phyloP scores from a whole-genome alignment of 2,113 vertebrate species.

The Chaetodon trifascialis region DNA sequence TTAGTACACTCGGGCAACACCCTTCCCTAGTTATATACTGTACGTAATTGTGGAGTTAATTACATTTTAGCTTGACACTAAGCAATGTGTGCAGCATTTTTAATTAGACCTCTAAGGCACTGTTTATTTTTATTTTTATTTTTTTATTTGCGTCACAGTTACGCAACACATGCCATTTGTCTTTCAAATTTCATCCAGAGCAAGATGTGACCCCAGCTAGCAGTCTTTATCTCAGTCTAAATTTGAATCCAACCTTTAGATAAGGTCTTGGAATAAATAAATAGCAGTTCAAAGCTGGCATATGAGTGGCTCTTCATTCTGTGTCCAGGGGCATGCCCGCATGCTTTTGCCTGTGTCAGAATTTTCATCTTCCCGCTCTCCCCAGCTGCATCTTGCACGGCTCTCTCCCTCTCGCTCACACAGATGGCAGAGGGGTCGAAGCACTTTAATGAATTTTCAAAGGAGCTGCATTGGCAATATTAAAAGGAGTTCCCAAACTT shows the following conservation, averaged over 20 bases:
- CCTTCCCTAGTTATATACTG: conserved; percentile 40
- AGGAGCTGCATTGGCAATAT: conserved; percentile 78
- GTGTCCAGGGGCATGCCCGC: conserved; percentile 53
- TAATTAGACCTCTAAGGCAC: conserved; percentile 67
- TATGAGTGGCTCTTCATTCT: conserved; percentile 60
- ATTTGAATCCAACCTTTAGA: conserved; percentile 60
- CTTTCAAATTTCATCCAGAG: conserved; percentile 39
- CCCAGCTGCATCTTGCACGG: conserved; percentile 62
- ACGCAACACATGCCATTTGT: conserved; percentile 51
- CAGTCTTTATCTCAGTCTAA: conserved; percentile 47
- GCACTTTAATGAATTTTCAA: conserved; percentile 85
- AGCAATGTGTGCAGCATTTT: conserved; percentile 59
- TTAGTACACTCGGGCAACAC: conserved; percentile 32
- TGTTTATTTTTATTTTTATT: not conserved
- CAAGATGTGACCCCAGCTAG: conserved; percentile 18
- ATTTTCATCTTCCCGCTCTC: conserved; percentile 77
- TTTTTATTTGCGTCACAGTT: conserved; percentile 19
- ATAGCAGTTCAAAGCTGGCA: conserved; percentile 67
- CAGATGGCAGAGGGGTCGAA: conserved; percentile 81
- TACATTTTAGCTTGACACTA: conserved; percentile 52
- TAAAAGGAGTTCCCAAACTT: conserved; percentile 78
- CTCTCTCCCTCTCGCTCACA: conserved; percentile 49
- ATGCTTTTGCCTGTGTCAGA: conserved; percentile 64
- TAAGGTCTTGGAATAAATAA: conserved; percentile 67
- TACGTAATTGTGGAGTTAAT: conserved; percentile 64